A percentile compares a stretch with the other conserved stretches of the same genome.
Evolutionary conservation across 2,888 invertebrate genomes (phyloP).

Genomic region (Lagria hirta): DNA sequence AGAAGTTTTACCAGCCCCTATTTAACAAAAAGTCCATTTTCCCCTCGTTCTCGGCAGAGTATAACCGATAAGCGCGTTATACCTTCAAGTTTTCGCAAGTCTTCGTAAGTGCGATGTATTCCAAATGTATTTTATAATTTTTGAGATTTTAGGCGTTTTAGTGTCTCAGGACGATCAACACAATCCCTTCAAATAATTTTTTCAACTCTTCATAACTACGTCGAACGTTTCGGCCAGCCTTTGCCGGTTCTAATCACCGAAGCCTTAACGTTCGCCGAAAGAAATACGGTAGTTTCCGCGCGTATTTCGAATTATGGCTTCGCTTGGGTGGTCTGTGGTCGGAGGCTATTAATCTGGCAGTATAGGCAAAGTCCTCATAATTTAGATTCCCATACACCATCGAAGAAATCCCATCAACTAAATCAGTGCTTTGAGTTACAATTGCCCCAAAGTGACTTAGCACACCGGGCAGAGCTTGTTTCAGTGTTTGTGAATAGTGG

Average conservation of each 20-base stretch:
- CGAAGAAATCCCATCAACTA: constrained; percentile 46
- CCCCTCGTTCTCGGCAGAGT: constrained; percentile 45
- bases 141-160: constrained; percentile 54
- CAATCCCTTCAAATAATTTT: constrained; percentile 75
- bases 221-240: constrained; percentile 79
- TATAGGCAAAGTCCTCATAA: constrained; percentile 56
- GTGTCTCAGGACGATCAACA: constrained; percentile 63
- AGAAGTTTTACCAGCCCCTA: constrained; percentile 34
- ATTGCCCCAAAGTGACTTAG: constrained; percentile 88
- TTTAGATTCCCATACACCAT: constrained; percentile 55
- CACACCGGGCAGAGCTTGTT: constrained; percentile 84
- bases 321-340: constrained; percentile 74
- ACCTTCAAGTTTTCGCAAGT: constrained; percentile 45
- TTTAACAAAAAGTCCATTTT: constrained; percentile 41
- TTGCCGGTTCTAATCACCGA: constrained; percentile 88
- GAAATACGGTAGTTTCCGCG: constrained; percentile 55
- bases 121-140: constrained; percentile 12
- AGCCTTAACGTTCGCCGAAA: constrained; percentile 77
- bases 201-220: constrained; percentile 70
- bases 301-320: constrained; percentile 58
- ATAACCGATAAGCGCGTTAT: constrained; percentile 39
- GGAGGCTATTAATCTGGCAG: constrained; percentile 85
- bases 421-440: constrained; percentile 82
- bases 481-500: constrained; percentile 66
- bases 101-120: constrained; percentile 44